Conservation (phyloP, 1,140 invertebrate genomes). For the Drosophila sucinea region DNA sequence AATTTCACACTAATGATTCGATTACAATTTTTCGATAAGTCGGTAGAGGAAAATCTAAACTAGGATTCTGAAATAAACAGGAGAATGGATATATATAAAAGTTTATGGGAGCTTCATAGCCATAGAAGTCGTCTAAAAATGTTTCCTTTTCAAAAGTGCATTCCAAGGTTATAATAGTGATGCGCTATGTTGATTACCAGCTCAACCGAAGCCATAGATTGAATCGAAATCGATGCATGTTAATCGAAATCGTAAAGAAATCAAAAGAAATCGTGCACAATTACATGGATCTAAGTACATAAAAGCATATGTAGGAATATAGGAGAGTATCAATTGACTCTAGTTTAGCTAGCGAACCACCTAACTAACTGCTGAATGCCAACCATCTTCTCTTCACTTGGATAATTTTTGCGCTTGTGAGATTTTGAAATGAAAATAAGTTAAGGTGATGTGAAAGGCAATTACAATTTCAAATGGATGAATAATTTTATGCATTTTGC, state of each 20-base stretch:
- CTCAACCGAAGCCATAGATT: neutral
- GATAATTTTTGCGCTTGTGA: conserved; percentile 1
- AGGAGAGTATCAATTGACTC: neutral
- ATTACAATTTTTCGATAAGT: no score
- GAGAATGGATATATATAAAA: no score
- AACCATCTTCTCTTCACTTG: neutral
- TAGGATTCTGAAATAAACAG: no score
- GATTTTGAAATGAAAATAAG: conserved; percentile 14
- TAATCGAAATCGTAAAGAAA: neutral
- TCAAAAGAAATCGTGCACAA: neutral
- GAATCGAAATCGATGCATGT: neutral
- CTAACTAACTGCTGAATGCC: neutral
- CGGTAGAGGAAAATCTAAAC: no score
- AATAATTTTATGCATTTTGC: conserved; percentile 2
- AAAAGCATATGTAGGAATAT: neutral
- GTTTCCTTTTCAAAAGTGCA: no score
- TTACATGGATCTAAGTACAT: neutral
- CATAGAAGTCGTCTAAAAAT: no score
- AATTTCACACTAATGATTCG: no score
- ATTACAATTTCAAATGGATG: conserved; percentile 9
- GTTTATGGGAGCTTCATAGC: no score
- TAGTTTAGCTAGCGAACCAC: neutral
- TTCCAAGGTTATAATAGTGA: neutral
- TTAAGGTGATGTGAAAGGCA: conserved; percentile 11
- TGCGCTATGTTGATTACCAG: neutral